A percentile compares a stretch with the other conserved stretches of the same genome.
Evolutionary conservation across 2,888 invertebrate species (phyloP).

Genomic region (Entomobrya multifasciata): DNA sequence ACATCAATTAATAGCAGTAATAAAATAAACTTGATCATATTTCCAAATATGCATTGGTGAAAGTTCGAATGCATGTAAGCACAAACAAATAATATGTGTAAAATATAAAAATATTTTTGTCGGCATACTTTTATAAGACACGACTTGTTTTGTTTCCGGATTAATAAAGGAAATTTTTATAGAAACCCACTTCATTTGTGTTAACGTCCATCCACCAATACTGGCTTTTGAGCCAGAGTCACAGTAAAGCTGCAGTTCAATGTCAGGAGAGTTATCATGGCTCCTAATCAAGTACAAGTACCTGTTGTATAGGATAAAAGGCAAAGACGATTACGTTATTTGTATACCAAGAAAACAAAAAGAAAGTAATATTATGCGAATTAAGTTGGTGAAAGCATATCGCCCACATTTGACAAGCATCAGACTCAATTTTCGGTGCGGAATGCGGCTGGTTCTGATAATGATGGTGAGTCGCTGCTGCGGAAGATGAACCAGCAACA

Average conservation of each 20-base stretch:
- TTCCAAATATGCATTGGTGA: too few relatives aligned
- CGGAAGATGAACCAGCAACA: background rate
- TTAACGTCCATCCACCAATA: slow-evolving; percentile 46
- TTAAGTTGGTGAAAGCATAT: slow-evolving; percentile 6
- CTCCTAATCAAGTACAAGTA: slow-evolving; percentile 46
- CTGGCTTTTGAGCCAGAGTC: slow-evolving; percentile 56
- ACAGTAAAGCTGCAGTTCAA: slow-evolving; percentile 50
- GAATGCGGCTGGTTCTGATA: background rate
- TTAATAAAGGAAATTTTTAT: slow-evolving; percentile 46
- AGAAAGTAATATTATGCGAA: background rate
- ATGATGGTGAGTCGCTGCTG: background rate
- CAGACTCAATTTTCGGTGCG: slow-evolving; percentile 52
- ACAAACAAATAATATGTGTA: too few relatives aligned
- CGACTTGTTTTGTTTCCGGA: slow-evolving; percentile 55
- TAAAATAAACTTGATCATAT: too few relatives aligned
- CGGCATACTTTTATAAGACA: slow-evolving; percentile 39
- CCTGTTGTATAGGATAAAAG: slow-evolving; percentile 1
- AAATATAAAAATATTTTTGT: too few relatives aligned
- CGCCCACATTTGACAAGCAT: slow-evolving; percentile 60
- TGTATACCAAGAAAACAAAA: background rate
- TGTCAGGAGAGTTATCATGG: slow-evolving; percentile 36
- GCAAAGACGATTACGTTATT: background rate
- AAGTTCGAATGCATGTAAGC: too few relatives aligned
- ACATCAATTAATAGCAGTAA: too few relatives aligned
- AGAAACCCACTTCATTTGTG: slow-evolving; percentile 44